These are phyloP conservation scores for Ciona savignyi DNA, from an alignment of 23 tunicate species.

Conservation along the genomic window DNA sequence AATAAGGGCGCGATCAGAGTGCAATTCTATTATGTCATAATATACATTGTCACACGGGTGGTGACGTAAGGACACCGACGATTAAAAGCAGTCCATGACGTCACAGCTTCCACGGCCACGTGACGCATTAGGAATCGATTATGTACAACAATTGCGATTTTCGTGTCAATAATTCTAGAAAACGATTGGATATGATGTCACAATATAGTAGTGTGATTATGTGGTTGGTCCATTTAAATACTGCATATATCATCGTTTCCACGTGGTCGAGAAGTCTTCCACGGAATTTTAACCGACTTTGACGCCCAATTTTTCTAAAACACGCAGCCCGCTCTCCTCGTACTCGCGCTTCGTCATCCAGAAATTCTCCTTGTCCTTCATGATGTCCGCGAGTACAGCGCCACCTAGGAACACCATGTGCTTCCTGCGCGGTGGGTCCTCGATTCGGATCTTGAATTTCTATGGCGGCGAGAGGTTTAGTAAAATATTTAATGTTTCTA, in stretches of 20 bases:
- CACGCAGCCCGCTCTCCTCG: slow-evolving; percentile 81
- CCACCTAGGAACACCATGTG: slow-evolving; percentile 99
- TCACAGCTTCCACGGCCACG: not conserved
- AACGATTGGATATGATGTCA: not conserved
- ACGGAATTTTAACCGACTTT: slow-evolving; percentile 32
- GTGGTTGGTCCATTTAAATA: not conserved
- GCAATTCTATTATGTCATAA: not conserved
- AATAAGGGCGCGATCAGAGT: not conserved
- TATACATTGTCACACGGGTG: not conserved
- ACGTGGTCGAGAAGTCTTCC: too few relatives aligned
- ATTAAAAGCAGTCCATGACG: not conserved
- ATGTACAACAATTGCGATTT: not conserved
- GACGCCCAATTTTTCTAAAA: slow-evolving; percentile 84
- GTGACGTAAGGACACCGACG: not conserved
- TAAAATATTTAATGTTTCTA: not conserved
- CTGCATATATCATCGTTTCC: not conserved
- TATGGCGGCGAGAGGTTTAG: slow-evolving; percentile 1
- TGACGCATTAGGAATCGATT: not conserved
- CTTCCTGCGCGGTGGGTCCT: slow-evolving; percentile 98
- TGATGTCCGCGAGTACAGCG: slow-evolving; percentile 98
- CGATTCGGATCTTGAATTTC: slow-evolving; percentile 98
- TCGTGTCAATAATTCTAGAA: too few relatives aligned
- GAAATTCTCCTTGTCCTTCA: slow-evolving; percentile 97
- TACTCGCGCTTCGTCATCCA: slow-evolving; percentile 95
- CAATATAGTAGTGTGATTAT: not conserved